These are phyloP conservation scores for Anoplius nigerrimus DNA, from an alignment of 2,888 invertebrate species.

Conservation along the genomic window DNA sequence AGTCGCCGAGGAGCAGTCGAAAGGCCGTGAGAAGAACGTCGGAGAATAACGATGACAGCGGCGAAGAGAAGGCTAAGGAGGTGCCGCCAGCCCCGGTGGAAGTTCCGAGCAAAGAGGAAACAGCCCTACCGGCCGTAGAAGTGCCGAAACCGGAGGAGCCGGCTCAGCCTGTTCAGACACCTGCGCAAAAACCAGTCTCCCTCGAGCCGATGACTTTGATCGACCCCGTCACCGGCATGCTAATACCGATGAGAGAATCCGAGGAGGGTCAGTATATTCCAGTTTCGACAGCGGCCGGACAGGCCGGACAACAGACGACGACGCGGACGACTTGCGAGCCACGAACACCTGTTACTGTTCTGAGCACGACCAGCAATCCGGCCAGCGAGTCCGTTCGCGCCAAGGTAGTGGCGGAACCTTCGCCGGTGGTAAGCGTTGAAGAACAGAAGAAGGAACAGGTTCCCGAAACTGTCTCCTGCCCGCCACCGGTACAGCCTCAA, in stretches of 20 bases:
- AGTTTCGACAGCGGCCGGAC: conserved; percentile 70
- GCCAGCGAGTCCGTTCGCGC: conserved; percentile 48
- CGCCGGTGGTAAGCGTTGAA: conserved; percentile 68
- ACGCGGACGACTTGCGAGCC: conserved; percentile 54
- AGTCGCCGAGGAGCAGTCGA: conserved; percentile 81
- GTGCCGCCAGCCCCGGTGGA: conserved; percentile 32
- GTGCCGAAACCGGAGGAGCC: conserved; percentile 55
- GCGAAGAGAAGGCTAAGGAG: conserved; percentile 77
- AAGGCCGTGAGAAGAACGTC: conserved; percentile 81
- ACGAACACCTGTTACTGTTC: conserved; percentile 41
- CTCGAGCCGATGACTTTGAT: conserved; percentile 82
- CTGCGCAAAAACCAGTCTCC: conserved; percentile 58
- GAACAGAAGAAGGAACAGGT: conserved; percentile 54
- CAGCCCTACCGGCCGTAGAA: conserved; percentile 39
- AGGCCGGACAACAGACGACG: conserved; percentile 47
- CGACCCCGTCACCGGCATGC: conserved; percentile 85
- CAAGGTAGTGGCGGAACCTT: conserved; percentile 68
- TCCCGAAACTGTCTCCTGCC: conserved; percentile 40
- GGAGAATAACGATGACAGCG: conserved; percentile 80
- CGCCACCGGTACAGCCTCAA: conserved; percentile 28
- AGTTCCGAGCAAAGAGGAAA: conserved; percentile 44
- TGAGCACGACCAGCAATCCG: conserved; percentile 38
- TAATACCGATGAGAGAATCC: conserved; percentile 83
- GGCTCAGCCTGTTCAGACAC: conserved; percentile 28
- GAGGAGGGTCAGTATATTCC: conserved; percentile 84